Evolutionary conservation across 2,113 vertebrate species (phyloP), one percentile per base, ranked within the genome.

Genomic region (Syngnathus typhle): DNA sequence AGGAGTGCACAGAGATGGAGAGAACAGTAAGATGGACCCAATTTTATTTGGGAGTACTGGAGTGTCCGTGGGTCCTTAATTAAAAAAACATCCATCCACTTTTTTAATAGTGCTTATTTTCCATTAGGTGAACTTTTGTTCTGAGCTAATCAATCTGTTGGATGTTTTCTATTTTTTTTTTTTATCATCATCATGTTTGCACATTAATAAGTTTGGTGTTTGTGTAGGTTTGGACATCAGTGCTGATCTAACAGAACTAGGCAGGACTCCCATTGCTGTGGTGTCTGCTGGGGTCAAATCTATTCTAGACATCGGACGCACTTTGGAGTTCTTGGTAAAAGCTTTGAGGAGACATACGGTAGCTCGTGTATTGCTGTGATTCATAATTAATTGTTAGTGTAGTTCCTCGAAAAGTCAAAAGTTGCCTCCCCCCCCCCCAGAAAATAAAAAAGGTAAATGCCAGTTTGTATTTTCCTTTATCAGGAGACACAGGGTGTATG

Each of bases 401-500:
- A 6, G 1, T 60, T 32, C 37, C 18, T 60, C 1, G 39, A 39
- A 9, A 39, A 39, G 7, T 39, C 6, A 8, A 39, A 39, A 39
- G 39, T 39, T 9, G 39, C 27, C 27, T 3, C 27, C 27, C 27
- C 2, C 27, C 27, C 2, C 27, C 8, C 2, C 5, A 39, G 8
- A 39, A 39, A 39, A 39, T 39, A 8, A 39, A 39, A 39, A 39
- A 32, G 27, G 27, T 32, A 32, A 32, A 32, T 32, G 27, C 2
- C 16, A 49, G 16, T 6, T 16, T 49, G 5, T 19, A 52, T 21
- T 21, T 9, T 52, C 19, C 21, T 18, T n/a, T 2, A 32, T 67
- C 64, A 96, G 95, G 95, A 96, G 79, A 96, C 95, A 0, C 93
- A 94, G 64, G 94, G 95, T 8, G 93, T 96, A 32, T 96, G 94